These are phyloP conservation scores for Chrysina gloriosa DNA, from an alignment of 2,888 invertebrate genomes.

Conservation along the genomic window DNA sequence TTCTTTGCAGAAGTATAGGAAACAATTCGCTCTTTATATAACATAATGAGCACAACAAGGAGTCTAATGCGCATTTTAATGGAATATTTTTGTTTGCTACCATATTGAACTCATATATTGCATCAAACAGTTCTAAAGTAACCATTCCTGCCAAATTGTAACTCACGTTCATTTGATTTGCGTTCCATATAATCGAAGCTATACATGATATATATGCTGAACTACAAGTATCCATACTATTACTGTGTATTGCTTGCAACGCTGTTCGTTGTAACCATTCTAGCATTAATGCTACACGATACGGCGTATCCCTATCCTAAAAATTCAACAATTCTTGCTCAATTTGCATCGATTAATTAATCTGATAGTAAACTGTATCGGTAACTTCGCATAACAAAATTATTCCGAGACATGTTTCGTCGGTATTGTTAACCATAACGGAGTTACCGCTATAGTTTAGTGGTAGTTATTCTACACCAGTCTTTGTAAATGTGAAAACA, in stretches of 20 bases:
- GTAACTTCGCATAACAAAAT: no score
- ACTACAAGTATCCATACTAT: slow-evolving; percentile 61
- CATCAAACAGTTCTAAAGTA: slow-evolving; percentile 80
- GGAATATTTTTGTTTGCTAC: slow-evolving; percentile 77
- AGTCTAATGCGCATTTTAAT: slow-evolving; percentile 86
- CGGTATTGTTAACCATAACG: no score
- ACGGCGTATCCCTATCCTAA: slow-evolving; percentile 69
- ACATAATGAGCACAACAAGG: slow-evolving; percentile 87
- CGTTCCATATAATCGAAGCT: slow-evolving; percentile 83
- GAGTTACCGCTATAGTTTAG: no score
- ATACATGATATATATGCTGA: slow-evolving; percentile 79
- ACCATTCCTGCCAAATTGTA: slow-evolving; percentile 76
- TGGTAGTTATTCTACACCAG: no score
- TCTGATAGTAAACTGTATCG: no score
- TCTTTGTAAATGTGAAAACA: no score
- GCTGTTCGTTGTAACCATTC: slow-evolving; percentile 78
- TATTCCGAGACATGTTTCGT: no score
- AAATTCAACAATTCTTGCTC: slow-evolving; percentile 41
- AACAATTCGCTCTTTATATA: slow-evolving; percentile 85
- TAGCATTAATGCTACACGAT: slow-evolving; percentile 75
- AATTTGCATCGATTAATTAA: no score
- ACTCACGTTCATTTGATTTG: slow-evolving; percentile 72
- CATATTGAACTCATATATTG: slow-evolving; percentile 81
- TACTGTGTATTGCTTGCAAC: slow-evolving; percentile 62
- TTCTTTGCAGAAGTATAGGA: slow-evolving; percentile 76